These are phyloP conservation scores for Lates japonicus DNA, from an alignment of 2,797 vertebrate genomes.

Conservation along the genomic window DNA sequence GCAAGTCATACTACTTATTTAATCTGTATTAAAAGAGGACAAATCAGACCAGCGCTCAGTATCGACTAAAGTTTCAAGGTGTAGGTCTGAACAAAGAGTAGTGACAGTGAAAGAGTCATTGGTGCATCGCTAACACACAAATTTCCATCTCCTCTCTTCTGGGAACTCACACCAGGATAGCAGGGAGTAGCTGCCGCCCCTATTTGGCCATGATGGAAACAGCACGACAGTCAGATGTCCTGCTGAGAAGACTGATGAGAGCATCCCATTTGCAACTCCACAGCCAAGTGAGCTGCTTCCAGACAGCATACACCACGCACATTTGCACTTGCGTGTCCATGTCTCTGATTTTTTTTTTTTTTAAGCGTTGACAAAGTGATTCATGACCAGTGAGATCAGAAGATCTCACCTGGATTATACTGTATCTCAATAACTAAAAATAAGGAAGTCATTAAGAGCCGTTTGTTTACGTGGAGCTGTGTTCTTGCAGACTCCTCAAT, in stretches of 20 bases:
- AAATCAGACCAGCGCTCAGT: neutral
- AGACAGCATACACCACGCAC: slow-evolving; percentile 68
- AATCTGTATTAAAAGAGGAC: neutral
- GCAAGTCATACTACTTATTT: neutral
- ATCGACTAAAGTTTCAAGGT: slow-evolving; percentile 11
- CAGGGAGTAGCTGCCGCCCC: slow-evolving; percentile 62
- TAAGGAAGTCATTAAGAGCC: slow-evolving; percentile 74
- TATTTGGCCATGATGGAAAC: slow-evolving; percentile 83
- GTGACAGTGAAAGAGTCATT: slow-evolving; percentile 19
- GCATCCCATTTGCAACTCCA: slow-evolving; percentile 85
- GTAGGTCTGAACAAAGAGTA: slow-evolving; percentile 12
- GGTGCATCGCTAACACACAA: slow-evolving; percentile 26
- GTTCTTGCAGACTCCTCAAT: no score
- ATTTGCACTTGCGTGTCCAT: slow-evolving; percentile 11
- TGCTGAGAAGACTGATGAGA: slow-evolving; percentile 88
- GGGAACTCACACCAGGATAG: slow-evolving; percentile 64
- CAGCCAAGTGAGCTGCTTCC: slow-evolving; percentile 79
- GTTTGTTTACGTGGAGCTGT: slow-evolving; percentile 67
- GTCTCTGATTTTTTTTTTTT: slow-evolving; percentile 43
- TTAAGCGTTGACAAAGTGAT: slow-evolving; percentile 52
- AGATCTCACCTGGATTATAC: slow-evolving; percentile 72
- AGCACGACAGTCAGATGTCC: slow-evolving; percentile 83
- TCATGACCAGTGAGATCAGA: slow-evolving; percentile 56
- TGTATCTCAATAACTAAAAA: slow-evolving; percentile 82
- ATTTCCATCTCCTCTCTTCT: slow-evolving; percentile 59